Base-by-base conservation (phyloP, 2,888 invertebrate genomes). In the Sisyra nigra region DNA sequence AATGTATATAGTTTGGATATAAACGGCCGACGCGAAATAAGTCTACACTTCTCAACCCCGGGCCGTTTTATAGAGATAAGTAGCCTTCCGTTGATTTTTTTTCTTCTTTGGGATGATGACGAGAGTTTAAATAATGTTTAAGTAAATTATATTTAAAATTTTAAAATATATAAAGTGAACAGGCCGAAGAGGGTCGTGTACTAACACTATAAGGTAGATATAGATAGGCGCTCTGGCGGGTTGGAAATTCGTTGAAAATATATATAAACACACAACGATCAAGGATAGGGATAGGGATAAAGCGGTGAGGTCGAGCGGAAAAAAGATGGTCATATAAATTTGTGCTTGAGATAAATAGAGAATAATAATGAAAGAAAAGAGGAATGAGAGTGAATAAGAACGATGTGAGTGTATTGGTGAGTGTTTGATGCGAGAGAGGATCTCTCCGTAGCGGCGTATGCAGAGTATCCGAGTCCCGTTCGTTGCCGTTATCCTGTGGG, bases 331-430 rank as follows among this genome's bases (percentile, higher is more conserved):
- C 19, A 19, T 41, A 34, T 34, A 30, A n/a, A 35, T 9, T 24
- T 10, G 19, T 13, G 30, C 13, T 5, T 35, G 15, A 35, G 42
- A 42, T 42, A 35, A 42, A 42, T 34, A 42, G 31, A 42, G 42
- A 42, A 19, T 35, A 42, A 42, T 42, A 42, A 40, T 31, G 40
- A 31, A 18, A 17, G 30, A 17, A 40, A 11, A 8, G 40, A 10
- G 40, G 29, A 30, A 8, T 9, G 30, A 14, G 29, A 30, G 31
- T 40, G 40, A 30, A 17, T 10, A 13, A 7, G 24, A 31, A 31
- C n/a, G n/a, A 24, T 24, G 24, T 24, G 24, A 5, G 7, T 5
- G 24, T 24, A 7, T 24, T 24, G 24, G 24, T 24, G 3, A 7
- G 30, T 18, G 40, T 40, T 29, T n/a, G 19, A 40, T 24, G 24